Percentiles rank a stretch among this genome's conserved stretches.
Evolutionary conservation across 2,888 invertebrate species (phyloP).

Genomic region (Hemaris fuciformis): DNA sequence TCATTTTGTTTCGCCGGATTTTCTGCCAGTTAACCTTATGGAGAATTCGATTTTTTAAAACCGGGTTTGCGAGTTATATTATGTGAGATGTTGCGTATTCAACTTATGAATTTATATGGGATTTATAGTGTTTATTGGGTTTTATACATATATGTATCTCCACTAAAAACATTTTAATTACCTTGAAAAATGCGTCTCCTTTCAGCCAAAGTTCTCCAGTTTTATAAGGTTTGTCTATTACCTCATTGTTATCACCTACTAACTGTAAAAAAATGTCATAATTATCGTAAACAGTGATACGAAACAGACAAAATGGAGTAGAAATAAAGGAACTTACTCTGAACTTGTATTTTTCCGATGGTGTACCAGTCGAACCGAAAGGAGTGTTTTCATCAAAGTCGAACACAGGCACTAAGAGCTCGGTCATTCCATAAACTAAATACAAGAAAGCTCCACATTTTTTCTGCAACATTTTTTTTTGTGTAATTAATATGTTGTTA

Average conservation of each 20-base stretch:
- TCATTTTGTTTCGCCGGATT: not conserved
- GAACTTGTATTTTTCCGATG: constrained; percentile 36
- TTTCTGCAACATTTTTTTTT: constrained; percentile 28
- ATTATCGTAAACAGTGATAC: not conserved
- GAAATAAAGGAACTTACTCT: constrained; percentile 27
- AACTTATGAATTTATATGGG: not conserved
- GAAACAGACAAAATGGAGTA: too few relatives aligned
- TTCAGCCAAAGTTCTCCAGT: constrained; percentile 49
- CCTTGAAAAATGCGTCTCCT: constrained; percentile 50
- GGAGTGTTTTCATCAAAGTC: constrained; percentile 42
- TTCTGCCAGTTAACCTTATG: not conserved
- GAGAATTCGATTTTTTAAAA: not conserved
- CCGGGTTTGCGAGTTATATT: not conserved
- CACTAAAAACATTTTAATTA: constrained; percentile 22
- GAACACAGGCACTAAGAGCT: constrained; percentile 48
- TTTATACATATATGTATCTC: not conserved
- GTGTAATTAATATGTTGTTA: not conserved
- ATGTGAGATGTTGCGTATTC: not conserved
- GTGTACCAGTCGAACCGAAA: constrained; percentile 36
- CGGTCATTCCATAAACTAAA: constrained; percentile 52
- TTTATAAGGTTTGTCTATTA: constrained; percentile 31
- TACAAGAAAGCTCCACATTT: constrained; percentile 39
- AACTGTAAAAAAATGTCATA: not conserved
- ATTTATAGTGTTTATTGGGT: too few relatives aligned
- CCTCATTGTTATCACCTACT: not conserved